Evolutionary conservation across 2,797 vertebrate genomes (phyloP), one percentile per base, ranked within the genome.

Genomic region (Pseudomugil tenellus): DNA sequence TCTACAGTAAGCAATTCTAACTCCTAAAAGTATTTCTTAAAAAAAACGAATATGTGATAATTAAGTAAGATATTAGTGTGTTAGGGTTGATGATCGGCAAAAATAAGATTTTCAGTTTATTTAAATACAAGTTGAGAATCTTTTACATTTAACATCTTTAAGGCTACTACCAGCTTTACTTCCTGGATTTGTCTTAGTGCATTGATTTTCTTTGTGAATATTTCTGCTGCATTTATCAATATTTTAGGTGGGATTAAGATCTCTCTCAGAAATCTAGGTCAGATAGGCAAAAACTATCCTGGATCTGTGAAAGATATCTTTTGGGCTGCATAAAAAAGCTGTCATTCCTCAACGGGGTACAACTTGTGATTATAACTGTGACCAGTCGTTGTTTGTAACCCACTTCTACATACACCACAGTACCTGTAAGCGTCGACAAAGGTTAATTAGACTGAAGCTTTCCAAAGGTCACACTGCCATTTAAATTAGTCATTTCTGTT

Each of bases 381-480:
- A 71, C 78, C 64, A 52, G 51, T 60, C 13, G 23, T 67, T 87
- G 64, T 67, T 76, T 25, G 16, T 80, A 83, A 65, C 86, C 86
- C 67, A 67, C 71, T 78, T 80, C 62, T 68, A 77, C 72, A 84
- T 87, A 88, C 83, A 78, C 79, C 84, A 88, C 87, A 84, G 79
- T 87, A 90, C 90, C 83, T 90, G 84, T 74, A 56, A 75, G 80
- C 72, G 74, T 83, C 76, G 48, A 80, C 83, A 92, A 92, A 94
- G 92, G 92, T 93, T 94, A 94, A 94, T 94, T 91, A 93, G 90
- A 85, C 83, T 74, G 84, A 89, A 81, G 85, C 85, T 89, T 80
- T 87, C 74, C 80, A 93, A 94, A 94, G 92, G 93, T 93, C 91
- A 93, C 11, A 0, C 32, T 70, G 56, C 89, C 86, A 89, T 89